Base-by-base conservation (phyloP, 1,140 invertebrate species). In the Drosophila fuyamai region DNA sequence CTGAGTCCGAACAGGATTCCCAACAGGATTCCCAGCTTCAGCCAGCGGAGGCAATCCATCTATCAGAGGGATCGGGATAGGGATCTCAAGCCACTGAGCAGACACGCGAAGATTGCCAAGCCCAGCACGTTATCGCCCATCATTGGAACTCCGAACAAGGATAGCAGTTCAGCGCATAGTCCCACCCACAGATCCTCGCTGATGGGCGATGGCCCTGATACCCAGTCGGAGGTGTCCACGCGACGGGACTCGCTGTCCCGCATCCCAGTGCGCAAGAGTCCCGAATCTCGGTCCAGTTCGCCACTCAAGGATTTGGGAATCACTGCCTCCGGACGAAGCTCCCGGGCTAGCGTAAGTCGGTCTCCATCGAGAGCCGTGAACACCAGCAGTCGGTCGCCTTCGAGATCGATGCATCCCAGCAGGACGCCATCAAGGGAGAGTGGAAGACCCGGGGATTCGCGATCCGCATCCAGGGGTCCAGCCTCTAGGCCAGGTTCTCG, bases 111-210 rank as follows among this genome's bases (percentile, higher is more conserved):
- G 67, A 78, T 92, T 46, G 86, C 76, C 44, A 92, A 92, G 47
- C 92, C 92, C 7, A 86, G 74, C 14, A 92, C 89, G 0, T 55
- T 92, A 27, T 92, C 92, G 1, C 92, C 92, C 0, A 92, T 92
- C 5, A 90, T 92, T 62, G 92, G 92, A 1, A 92, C 92, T 0
- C 92, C 92, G 1, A 92, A 92, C 53, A 92, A 92, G 74, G 92
- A 92, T 6, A 83, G 79, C 32, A 90, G 86, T 36, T 65, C 76
- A 10, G 76, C 77, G 0, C 89, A 90, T 10, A 92, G 91, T 79
- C 88, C 91, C 6, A 47, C 76, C 8, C 84, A 89, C 51, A 74
- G 78, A 41, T 50, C 65, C 14, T 71, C 68, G 9, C 3, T 72
- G 36, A 27, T 57, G 14, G 65, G 65, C 23, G 74, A 56, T 9